Evolutionary conservation across 2,888 invertebrate genomes (phyloP).

Genomic region (Poecilobothrus nobilitatus): DNA sequence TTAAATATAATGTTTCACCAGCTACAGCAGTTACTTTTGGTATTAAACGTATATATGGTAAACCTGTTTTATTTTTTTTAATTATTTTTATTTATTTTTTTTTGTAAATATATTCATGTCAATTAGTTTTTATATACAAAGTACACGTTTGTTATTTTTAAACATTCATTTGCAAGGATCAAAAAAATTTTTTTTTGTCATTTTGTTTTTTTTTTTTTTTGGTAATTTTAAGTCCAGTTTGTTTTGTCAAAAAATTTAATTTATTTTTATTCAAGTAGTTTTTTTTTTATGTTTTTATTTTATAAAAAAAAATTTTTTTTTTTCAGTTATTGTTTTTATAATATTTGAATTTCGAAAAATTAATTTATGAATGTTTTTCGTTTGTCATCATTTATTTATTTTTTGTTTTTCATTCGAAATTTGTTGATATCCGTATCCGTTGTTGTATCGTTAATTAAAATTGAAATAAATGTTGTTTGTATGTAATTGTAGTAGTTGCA

Average conservation of each 20-base stretch:
- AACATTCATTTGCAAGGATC: conserved; percentile 6
- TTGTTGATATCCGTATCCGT: no score
- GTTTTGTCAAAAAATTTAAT: no score
- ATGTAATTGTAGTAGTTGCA: no score
- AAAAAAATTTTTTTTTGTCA: not conserved
- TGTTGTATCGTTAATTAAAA: no score
- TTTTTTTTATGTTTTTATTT: no score
- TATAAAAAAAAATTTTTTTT: no score
- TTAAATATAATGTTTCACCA: conserved; percentile 62
- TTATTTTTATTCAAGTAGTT: no score
- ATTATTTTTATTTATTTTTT: not conserved
- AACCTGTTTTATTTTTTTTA: conserved; percentile 46
- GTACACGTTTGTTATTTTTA: conserved; percentile 10
- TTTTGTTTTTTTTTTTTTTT: not conserved
- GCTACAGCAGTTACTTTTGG: conserved; percentile 75
- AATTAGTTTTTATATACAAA: conserved; percentile 12
- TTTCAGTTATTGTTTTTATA: not conserved
- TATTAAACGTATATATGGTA: conserved; percentile 69
- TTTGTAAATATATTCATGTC: not conserved
- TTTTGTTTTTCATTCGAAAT: no score
- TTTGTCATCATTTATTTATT: no score
- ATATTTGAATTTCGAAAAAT: not conserved
- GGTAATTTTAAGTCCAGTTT: not conserved
- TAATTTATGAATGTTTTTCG: not conserved
- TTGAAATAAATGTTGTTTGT: no score